These are phyloP conservation scores for Drosophila simulans DNA, from an alignment of 1,140 invertebrate genomes.

Conservation along the genomic window DNA sequence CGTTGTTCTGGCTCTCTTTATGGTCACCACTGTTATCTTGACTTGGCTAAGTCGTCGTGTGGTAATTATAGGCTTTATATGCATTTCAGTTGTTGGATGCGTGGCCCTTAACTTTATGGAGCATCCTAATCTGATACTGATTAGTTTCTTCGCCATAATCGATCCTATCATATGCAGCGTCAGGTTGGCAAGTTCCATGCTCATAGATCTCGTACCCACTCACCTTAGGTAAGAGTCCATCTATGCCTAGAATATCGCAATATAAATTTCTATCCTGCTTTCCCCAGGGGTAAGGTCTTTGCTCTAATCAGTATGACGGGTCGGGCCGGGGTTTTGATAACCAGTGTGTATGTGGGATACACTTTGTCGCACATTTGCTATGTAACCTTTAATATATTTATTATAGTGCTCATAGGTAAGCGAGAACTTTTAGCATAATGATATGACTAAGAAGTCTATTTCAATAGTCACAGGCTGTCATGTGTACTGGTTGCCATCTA, in stretches of 20 bases:
- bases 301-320: slow-evolving; percentile 19
- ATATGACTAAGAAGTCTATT: not conserved
- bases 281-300: slow-evolving; percentile 36
- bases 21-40: slow-evolving; percentile 33
- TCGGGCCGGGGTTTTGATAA: slow-evolving; percentile 7
- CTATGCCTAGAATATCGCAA: not conserved
- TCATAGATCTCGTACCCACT: slow-evolving; percentile 57
- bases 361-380: slow-evolving; percentile 22
- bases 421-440: no score
- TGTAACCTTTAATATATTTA: slow-evolving; percentile 36
- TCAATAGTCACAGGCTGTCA: not conserved
- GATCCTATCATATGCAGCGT: slow-evolving; percentile 21
- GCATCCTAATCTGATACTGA: not conserved
- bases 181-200: slow-evolving; percentile 1
- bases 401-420: slow-evolving; percentile 18
- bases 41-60: slow-evolving; percentile 16
- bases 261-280: not conserved
- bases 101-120: slow-evolving; percentile 29
- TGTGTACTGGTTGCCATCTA: slow-evolving; percentile 1
- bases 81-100: not conserved
- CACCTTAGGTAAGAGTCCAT: slow-evolving; percentile 33
- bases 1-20: slow-evolving; percentile 4
- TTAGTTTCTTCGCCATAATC: slow-evolving; percentile 4
- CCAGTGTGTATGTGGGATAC: slow-evolving; percentile 37
- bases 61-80: not conserved